phyloP scores from a whole-genome alignment of 2,888 invertebrate genomes.

The Chrysotoxum bicinctum region DNA sequence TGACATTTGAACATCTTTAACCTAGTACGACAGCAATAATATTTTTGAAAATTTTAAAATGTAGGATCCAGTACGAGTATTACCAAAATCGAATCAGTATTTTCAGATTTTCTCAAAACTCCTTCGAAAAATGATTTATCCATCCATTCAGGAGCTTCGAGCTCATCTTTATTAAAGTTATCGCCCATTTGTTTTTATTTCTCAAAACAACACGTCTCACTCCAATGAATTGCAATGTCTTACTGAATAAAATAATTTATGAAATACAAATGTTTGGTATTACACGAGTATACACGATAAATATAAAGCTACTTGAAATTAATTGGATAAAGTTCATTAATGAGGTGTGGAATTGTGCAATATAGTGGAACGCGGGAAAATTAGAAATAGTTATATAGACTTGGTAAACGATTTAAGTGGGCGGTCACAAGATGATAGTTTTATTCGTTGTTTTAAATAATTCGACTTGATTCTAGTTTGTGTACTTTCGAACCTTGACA shows the following conservation, averaged over 20 bases:
- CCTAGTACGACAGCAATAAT: not conserved
- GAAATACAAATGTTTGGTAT: not conserved
- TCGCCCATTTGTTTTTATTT: not conserved
- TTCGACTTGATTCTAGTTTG: too few species aligned
- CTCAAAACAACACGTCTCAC: not conserved
- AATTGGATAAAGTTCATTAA: not conserved
- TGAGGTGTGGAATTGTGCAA: not conserved
- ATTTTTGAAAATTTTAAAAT: not conserved
- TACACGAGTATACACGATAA: not conserved
- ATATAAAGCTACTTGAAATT: not conserved
- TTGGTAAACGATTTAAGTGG: too few species aligned
- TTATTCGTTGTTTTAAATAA: too few species aligned
- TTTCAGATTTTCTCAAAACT: slow-evolving; percentile 66
- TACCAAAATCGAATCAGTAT: slow-evolving; percentile 31
- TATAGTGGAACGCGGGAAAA: not conserved
- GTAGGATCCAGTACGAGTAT: not conserved
- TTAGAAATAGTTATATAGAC: not conserved
- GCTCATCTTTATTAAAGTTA: not conserved
- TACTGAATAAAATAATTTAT: not conserved
- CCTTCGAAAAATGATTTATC: slow-evolving; percentile 69
- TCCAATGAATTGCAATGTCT: not conserved
- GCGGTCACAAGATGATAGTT: too few species aligned
- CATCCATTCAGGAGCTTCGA: slow-evolving; percentile 72
- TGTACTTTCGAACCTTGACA: too few species aligned
- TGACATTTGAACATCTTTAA: not conserved